These are phyloP conservation scores for Allophyes oxyacanthae DNA, from an alignment of 2,888 invertebrate genomes.

Conservation along the genomic window DNA sequence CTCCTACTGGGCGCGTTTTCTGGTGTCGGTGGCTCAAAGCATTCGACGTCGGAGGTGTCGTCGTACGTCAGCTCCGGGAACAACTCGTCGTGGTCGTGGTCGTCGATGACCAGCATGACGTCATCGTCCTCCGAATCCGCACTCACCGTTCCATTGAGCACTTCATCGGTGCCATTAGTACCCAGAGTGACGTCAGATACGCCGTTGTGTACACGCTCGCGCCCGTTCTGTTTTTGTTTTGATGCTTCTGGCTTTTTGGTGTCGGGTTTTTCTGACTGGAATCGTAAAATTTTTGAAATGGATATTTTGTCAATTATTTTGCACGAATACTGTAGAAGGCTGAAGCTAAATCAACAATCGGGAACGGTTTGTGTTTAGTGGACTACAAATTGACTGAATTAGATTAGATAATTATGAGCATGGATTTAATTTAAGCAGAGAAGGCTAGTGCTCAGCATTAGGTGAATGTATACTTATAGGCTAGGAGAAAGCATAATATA, in stretches of 20 bases:
- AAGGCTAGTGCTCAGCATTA: too few species aligned
- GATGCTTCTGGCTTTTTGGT: constrained; percentile 50
- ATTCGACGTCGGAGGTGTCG: constrained; percentile 78
- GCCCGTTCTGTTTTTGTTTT: constrained; percentile 73
- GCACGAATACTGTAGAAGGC: too few species aligned
- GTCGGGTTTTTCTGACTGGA: constrained; percentile 70
- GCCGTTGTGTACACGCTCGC: constrained; percentile 62
- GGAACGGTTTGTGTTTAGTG: too few species aligned
- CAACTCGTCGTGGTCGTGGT: constrained; percentile 78
- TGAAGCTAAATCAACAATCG: too few species aligned
- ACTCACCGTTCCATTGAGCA: constrained; percentile 72
- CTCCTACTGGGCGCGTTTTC: constrained; percentile 75
- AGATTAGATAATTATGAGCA: too few species aligned
- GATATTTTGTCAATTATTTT: too few species aligned
- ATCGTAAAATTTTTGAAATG: constrained; percentile 18
- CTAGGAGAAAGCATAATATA: too few species aligned
- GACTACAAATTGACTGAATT: too few species aligned
- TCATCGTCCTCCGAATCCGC: constrained; percentile 71
- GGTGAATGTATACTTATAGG: too few species aligned
- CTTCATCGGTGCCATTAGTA: constrained; percentile 58
- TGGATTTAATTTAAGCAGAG: too few species aligned
- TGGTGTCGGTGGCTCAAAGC: constrained; percentile 71
- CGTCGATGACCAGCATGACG: constrained; percentile 70
- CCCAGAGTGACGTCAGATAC: constrained; percentile 58
- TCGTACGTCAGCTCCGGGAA: constrained; percentile 86